These are phyloP conservation scores for Drosophila ironensis DNA, from an alignment of 1,140 invertebrate species.

Conservation along the genomic window DNA sequence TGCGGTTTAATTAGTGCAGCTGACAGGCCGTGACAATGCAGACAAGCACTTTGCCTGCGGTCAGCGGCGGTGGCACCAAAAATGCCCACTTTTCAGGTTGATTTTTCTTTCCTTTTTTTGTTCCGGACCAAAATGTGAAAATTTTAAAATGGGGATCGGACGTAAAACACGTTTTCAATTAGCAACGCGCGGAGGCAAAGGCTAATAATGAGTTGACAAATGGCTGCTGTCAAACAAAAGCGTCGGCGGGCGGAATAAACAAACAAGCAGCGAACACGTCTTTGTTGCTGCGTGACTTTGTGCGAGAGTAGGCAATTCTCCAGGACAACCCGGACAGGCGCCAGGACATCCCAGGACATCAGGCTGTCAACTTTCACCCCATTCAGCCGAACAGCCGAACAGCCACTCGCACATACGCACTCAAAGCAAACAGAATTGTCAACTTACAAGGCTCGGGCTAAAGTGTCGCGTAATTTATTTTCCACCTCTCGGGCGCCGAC, in stretches of 20 bases:
- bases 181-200: slow-evolving; percentile 26
- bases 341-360: slow-evolving; percentile 1
- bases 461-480: slow-evolving; percentile 59
- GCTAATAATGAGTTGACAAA: slow-evolving; percentile 58
- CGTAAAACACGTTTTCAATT: slow-evolving; percentile 53
- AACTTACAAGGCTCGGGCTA: slow-evolving; percentile 34
- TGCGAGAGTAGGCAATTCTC: slow-evolving; percentile 43
- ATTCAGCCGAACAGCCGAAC: neutral
- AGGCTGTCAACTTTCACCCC: slow-evolving; percentile 19
- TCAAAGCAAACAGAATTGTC: slow-evolving; percentile 39
- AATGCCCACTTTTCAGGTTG: too few relatives aligned
- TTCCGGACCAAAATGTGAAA: neutral
- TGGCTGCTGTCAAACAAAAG: slow-evolving; percentile 45
- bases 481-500: slow-evolving; percentile 45
- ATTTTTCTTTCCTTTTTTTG: neutral
- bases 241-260: slow-evolving; percentile 30
- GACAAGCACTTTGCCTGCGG: slow-evolving; percentile 10
- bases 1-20: slow-evolving; percentile 54
- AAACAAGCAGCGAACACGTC: slow-evolving; percentile 49
- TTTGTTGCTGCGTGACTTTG: slow-evolving; percentile 42
- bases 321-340: neutral
- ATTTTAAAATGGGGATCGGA: slow-evolving; percentile 22
- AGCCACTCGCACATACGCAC: neutral
- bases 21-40: slow-evolving; percentile 1
- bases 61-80: slow-evolving; percentile 6